These are phyloP conservation scores for Pangasius mekongensis DNA, from an alignment of 2,797 vertebrate species.

Conservation along the genomic window DNA sequence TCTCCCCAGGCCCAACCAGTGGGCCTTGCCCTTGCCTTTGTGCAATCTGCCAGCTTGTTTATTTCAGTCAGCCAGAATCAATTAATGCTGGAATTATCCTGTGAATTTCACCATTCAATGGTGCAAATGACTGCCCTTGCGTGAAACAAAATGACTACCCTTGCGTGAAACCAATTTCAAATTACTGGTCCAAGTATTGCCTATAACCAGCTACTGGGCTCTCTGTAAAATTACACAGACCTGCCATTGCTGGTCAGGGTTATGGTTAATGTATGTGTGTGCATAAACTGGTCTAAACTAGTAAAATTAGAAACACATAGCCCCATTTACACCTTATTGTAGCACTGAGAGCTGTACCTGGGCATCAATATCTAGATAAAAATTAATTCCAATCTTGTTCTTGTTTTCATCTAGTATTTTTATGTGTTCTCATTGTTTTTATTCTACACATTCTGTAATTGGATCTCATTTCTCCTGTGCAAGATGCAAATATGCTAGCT, in stretches of 20 bases:
- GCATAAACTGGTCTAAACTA: not conserved
- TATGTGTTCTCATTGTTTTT: constrained; percentile 9
- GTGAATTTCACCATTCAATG: constrained; percentile 74
- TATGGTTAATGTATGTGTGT: constrained; percentile 4
- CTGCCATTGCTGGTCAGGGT: constrained; percentile 42
- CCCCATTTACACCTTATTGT: not conserved
- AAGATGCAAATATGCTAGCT: constrained; percentile 29
- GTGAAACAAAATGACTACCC: constrained; percentile 71
- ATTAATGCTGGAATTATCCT: constrained; percentile 79
- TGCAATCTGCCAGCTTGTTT: constrained; percentile 73
- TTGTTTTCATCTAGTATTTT: constrained; percentile 23
- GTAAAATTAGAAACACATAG: not conserved
- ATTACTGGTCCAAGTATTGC: constrained; percentile 68
- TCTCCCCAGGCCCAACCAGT: constrained; percentile 58
- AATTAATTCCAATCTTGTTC: constrained; percentile 19
- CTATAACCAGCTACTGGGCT: constrained; percentile 66
- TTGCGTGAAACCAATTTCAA: constrained; percentile 73
- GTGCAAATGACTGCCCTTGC: constrained; percentile 75
- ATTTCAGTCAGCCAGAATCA: constrained; percentile 77
- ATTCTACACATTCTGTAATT: constrained; percentile 23
- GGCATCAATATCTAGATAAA: constrained; percentile 4
- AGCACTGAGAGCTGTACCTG: not conserved
- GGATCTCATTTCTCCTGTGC: constrained; percentile 27
- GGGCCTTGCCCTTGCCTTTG: constrained; percentile 62
- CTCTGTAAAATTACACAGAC: constrained; percentile 56